Evolutionary conservation across 92 coral and sea anemone species (phyloP).

Genomic region (Palythoa caribaeorum): DNA sequence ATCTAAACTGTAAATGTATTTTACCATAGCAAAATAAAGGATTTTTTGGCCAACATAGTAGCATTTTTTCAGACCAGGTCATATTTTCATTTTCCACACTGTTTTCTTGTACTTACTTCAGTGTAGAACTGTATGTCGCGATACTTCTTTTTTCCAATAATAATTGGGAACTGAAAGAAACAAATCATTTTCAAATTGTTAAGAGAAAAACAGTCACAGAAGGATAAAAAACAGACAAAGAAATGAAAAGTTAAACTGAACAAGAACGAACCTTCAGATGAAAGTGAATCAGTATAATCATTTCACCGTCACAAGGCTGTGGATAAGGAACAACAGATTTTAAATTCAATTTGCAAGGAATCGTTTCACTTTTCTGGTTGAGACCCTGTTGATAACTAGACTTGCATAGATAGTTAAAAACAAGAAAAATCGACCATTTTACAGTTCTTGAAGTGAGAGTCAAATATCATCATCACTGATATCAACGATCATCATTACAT

Average conservation of each 20-base stretch:
- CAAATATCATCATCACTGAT: too few species aligned
- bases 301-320: slow-evolving; percentile 99
- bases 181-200: not conserved
- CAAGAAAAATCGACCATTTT: too few species aligned
- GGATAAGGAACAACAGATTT: not conserved
- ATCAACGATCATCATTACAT: too few species aligned
- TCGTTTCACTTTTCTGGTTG: too few species aligned
- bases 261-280: slow-evolving; percentile 85
- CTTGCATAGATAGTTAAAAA: too few species aligned
- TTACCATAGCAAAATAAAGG: too few species aligned
- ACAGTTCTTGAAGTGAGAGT: too few species aligned
- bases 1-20: too few species aligned
- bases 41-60: too few species aligned
- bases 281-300: slow-evolving; percentile 96
- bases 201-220: not conserved
- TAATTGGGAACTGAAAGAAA: slow-evolving; percentile 83
- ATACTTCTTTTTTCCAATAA: slow-evolving; percentile 98
- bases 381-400: too few species aligned
- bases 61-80: too few species aligned
- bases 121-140: slow-evolving; percentile 98
- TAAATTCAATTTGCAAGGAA: too few species aligned
- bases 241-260: not conserved
- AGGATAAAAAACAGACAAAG: not conserved
- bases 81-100: not conserved
- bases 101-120: slow-evolving; percentile 71